Evolutionary conservation across 2,797 vertebrate species (phyloP), one percentile per base, ranked within the genome.

Genomic region (Rhadinocentrus ornatus): DNA sequence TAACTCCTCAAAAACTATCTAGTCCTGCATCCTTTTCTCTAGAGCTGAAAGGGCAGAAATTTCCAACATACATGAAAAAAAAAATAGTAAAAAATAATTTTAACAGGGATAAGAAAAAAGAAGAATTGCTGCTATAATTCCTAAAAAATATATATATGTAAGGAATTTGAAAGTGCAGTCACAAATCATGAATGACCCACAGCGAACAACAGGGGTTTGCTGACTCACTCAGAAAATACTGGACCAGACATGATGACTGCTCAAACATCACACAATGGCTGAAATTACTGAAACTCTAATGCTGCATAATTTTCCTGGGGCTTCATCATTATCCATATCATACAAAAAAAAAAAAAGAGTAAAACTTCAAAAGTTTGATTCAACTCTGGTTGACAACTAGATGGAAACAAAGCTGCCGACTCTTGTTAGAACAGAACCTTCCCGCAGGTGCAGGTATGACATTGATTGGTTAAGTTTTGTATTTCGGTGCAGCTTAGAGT

Each of bases 191-290:
- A 73, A 53, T 15, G 67, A 71, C 22, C 66, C 31, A 1, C 39
- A 66, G 61, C 3, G 34, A 83, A 41, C 61, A 60, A 76, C 71
- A 44, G 78, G 63, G 66, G 54, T 73, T 29, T 31, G 73, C 69
- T 60, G 75, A 72, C 55, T 69, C 61, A 52, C 44, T 55, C 50
- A 0, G 39, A 71, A 24, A 71, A 52, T 2, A 29, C 13, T 41
- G 54, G 57, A 55, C 16, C 11, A 5, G 53, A 78, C 66, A 35
- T 8, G 56, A 35, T 44, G 18, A 12, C 55, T n/a, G 11, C 31
- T 62, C 31, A 10, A 32, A 46, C 60, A 16, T 34, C 18, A 37
- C 53, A 50, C 31, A 8, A 50, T 50, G 27, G 60, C 72, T 59
- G 63, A n/a, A n/a, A 61, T 3, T 61, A 58, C 58, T 44, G 22